Percentiles rank a stretch among this genome's conserved stretches.
These are phyloP conservation scores for Coregonus sp. DNA, from an alignment of 2,797 vertebrate genomes.

Conservation along the genomic window DNA sequence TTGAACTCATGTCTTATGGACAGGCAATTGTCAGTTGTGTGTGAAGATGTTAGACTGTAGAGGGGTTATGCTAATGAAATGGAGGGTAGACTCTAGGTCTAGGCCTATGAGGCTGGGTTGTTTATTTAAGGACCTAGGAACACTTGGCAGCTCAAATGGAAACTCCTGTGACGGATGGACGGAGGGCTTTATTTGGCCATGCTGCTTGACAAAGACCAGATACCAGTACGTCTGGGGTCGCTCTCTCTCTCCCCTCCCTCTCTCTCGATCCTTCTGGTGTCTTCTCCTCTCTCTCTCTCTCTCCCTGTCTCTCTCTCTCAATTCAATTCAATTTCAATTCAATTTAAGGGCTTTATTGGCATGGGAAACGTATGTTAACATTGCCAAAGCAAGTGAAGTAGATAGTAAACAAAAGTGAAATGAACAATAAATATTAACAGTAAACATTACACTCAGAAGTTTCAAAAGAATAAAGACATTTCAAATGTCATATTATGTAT, in stretches of 20 bases:
- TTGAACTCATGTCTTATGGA: neutral
- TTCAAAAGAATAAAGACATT: no score
- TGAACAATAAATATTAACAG: no score
- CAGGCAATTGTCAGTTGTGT: constrained; percentile 49
- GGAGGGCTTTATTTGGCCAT: constrained; percentile 71
- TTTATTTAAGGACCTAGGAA: constrained; percentile 68
- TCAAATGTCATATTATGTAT: no score
- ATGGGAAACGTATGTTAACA: no score
- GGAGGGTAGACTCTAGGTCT: constrained; percentile 35
- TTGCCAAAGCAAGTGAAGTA: no score
- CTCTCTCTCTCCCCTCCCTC: neutral
- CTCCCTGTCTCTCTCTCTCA: no score
- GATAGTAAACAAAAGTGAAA: no score
- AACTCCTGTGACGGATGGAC: constrained; percentile 37
- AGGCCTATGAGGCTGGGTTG: constrained; percentile 51
- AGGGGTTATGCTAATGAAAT: constrained; percentile 70
- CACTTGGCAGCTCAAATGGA: constrained; percentile 63
- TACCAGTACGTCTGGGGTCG: neutral
- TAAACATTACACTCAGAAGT: no score
- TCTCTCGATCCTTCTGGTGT: no score
- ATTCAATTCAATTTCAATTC: no score
- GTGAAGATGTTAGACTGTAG: constrained; percentile 41
- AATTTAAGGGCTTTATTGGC: no score
- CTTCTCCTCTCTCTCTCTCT: no score
- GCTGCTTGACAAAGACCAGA: constrained; percentile 46